Base-by-base conservation (phyloP, 2,113 vertebrate genomes). In the Lepus americanus region DNA sequence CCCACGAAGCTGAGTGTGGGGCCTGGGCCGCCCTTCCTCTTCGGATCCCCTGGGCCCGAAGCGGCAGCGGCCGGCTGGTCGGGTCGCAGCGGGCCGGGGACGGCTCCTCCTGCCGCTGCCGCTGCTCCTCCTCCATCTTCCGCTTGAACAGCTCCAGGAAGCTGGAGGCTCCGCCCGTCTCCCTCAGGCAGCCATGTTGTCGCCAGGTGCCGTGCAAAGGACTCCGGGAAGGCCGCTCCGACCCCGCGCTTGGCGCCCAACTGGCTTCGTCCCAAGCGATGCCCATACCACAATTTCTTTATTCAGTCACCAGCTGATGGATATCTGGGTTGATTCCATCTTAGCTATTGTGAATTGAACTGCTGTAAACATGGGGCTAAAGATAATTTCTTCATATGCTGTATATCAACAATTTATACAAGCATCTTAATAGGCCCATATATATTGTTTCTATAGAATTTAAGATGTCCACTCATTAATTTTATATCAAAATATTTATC, bases 111-210 rank as follows among this genome's bases (percentile, higher is more conserved):
- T 96, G 97, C 49, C 95, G 97, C 82, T 94, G 97, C 95, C 90
- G 96, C 94, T 97, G 96, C 94, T 98, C 97, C 96, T 97, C 98
- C 91, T 98, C 98, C 98, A 98, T 99, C 98, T 99, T 99, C 98
- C 99, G 99, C 98, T 98, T 99, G 98, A 99, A 99, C 93, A 99
- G 98, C 98, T 99, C 99, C 98, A 99, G 98, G 98, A 99, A 99
- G 98, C 99, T 99, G 96, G 97, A 53, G 96, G 95, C 85, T 97
- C 97, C 97, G 96, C 97, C 89, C 98, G 97, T 91, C 97, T 98
- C 84, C 98, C 97, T 97, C 93, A 98, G 97, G 97, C 98, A 96
- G 97, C 98, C 98, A 98, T 98, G 96, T 98, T 95, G 98, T 98
- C 7, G 96, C 98, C 95, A 55, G 98, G 81, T 90, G 79, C 69